Evolutionary conservation across 2,797 vertebrate genomes (phyloP).

Genomic region (Oceanodroma leucorhoa): DNA sequence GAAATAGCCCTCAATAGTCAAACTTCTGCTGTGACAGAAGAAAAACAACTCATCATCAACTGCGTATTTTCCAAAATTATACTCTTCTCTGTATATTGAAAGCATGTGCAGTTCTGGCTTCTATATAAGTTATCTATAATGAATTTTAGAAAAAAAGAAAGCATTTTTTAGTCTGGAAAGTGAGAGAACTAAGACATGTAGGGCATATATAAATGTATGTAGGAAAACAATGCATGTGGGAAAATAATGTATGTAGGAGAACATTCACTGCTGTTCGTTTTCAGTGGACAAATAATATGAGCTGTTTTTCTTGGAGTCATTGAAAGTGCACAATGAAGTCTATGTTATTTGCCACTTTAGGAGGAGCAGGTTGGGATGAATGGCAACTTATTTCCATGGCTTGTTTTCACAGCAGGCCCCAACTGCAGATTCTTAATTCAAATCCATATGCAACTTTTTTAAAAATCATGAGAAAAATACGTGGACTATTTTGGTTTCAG

Average conservation of each 20-base stretch:
- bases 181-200: not conserved
- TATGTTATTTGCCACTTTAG: not conserved
- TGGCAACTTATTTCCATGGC: not conserved
- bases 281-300: not conserved
- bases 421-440: not conserved
- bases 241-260: slow-evolving; percentile 14
- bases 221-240: not conserved
- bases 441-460: not conserved
- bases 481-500: not conserved
- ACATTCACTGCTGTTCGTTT: not conserved
- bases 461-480: not conserved
- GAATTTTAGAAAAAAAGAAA: not conserved
- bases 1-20: not conserved
- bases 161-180: slow-evolving; percentile 6
- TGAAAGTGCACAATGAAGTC: not conserved
- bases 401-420: not conserved
- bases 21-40: not conserved
- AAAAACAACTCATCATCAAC: not conserved
- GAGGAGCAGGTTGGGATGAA: not conserved
- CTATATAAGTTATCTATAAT: slow-evolving; percentile 3
- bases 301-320: not conserved
- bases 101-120: slow-evolving; percentile 40
- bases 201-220: not conserved
- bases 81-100: slow-evolving; percentile 16
- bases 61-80: slow-evolving; percentile 1